Conservation (phyloP, 35 echinoderm and acorn worm species). For the Amphiura filiformis region DNA sequence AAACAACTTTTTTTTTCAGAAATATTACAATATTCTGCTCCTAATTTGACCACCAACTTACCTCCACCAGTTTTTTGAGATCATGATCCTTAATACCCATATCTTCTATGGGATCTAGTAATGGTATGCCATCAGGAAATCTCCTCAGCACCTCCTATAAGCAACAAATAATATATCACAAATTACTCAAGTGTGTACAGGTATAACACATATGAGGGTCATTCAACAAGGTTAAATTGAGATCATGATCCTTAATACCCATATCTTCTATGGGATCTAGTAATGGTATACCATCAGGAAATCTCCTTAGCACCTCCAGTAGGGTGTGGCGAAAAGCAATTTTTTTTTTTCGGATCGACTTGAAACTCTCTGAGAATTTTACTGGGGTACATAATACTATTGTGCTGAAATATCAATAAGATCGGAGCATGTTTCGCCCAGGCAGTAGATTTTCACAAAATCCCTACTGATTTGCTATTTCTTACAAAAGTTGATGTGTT, state of each 20-base stretch:
- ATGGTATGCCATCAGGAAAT: slow-evolving; percentile 86
- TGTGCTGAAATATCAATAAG: no score
- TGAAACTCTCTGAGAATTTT: no score
- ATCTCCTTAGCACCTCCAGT: slow-evolving; percentile 60
- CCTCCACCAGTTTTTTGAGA: slow-evolving; percentile 89
- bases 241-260: slow-evolving; percentile 52
- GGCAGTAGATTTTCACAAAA: no score
- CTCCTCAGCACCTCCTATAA: slow-evolving; percentile 81
- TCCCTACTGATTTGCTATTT: no score
- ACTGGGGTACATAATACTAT: no score
- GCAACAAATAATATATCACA: slow-evolving; percentile 14
- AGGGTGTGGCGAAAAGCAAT: no score
- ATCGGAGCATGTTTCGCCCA: no score
- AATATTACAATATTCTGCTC: no score
- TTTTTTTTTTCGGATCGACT: no score
- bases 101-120: slow-evolving; percentile 91
- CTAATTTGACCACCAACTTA: no score
- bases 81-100: slow-evolving; percentile 90
- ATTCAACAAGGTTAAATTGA: slow-evolving; percentile 23
- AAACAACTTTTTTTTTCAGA: no score
- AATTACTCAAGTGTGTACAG: not conserved
- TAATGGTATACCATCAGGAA: slow-evolving; percentile 62
- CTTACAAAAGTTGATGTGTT: no score
- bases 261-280: slow-evolving; percentile 78
- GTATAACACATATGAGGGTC: not conserved